phyloP scores from a whole-genome alignment of 2,888 invertebrate genomes.

The Ptychoptera contaminata region DNA sequence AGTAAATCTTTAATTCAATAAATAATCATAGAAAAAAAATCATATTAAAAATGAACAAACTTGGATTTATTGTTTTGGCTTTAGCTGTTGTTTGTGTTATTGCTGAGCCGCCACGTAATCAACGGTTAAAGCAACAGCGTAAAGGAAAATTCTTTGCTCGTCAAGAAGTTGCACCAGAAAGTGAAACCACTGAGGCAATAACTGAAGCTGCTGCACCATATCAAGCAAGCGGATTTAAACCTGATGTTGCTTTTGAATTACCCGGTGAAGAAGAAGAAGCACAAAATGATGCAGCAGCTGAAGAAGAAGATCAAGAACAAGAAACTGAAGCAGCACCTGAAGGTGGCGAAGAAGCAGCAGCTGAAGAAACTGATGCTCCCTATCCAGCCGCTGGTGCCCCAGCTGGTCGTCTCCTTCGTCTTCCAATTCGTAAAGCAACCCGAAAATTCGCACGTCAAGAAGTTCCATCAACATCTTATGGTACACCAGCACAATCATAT shows the following conservation, averaged over 20 bases:
- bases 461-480: conserved; percentile 30
- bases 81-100: background rate
- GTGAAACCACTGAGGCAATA: conserved; percentile 15
- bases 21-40: too few relatives aligned
- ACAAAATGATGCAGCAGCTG: background rate
- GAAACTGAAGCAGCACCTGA: background rate
- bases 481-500: conserved; percentile 30
- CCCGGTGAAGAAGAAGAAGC: background rate
- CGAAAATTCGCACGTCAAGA: conserved; percentile 17
- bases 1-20: too few relatives aligned
- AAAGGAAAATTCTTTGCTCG: conserved; percentile 10
- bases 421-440: conserved; percentile 20
- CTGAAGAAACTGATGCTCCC: background rate
- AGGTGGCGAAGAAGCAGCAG: background rate
- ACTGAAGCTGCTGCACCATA: conserved; percentile 12
- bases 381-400: conserved; percentile 33
- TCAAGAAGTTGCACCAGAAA: conserved; percentile 19
- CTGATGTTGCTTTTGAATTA: background rate
- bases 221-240: conserved; percentile 10
- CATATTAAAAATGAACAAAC: conserved; percentile 1
- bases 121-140: conserved; percentile 17
- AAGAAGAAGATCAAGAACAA: background rate
- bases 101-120: conserved; percentile 14
- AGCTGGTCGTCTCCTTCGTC: conserved; percentile 24
- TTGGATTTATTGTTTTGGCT: conserved; percentile 2